A percentile compares a stretch with the other conserved stretches of the same genome.
phyloP scores from a whole-genome alignment of 2,888 invertebrate genomes.

The Polia nebulosa region DNA sequence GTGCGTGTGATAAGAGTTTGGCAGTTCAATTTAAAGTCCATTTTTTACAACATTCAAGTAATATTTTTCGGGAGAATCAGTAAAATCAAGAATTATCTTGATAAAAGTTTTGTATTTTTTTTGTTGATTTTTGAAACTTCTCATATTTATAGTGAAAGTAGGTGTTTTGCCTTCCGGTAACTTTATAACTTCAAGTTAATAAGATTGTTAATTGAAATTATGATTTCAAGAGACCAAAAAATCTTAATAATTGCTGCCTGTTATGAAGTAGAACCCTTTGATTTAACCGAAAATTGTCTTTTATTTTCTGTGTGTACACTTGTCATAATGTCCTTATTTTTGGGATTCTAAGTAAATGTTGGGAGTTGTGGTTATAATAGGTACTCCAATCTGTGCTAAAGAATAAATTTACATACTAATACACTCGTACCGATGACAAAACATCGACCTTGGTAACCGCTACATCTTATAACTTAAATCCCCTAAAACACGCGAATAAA shows the following conservation, averaged over 20 bases:
- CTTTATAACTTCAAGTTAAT: no score
- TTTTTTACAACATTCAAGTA: neutral
- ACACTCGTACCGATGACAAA: no score
- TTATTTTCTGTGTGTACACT: no score
- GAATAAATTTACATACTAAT: neutral
- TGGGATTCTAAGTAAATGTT: neutral
- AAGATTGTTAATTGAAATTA: neutral
- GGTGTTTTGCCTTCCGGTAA: neutral
- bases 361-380: neutral
- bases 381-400: no score
- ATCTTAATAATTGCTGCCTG: neutral
- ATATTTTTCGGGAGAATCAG: neutral
- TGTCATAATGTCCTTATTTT: neutral
- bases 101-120: no score
- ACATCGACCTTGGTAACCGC: constrained; percentile 31
- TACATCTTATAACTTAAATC: constrained; percentile 56
- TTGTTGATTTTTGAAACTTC: neutral
- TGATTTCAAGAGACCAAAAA: neutral
- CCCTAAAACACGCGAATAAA: constrained; percentile 72
- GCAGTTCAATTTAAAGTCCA: neutral
- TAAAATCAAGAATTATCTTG: neutral
- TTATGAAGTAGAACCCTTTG: no score
- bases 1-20: constrained; percentile 47
- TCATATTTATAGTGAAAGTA: no score
- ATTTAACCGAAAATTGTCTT: no score